Percentiles rank a stretch among this genome's conserved stretches.
These are phyloP conservation scores for Meta bourneti DNA, from an alignment of 2,888 invertebrate genomes.

Conservation along the genomic window DNA sequence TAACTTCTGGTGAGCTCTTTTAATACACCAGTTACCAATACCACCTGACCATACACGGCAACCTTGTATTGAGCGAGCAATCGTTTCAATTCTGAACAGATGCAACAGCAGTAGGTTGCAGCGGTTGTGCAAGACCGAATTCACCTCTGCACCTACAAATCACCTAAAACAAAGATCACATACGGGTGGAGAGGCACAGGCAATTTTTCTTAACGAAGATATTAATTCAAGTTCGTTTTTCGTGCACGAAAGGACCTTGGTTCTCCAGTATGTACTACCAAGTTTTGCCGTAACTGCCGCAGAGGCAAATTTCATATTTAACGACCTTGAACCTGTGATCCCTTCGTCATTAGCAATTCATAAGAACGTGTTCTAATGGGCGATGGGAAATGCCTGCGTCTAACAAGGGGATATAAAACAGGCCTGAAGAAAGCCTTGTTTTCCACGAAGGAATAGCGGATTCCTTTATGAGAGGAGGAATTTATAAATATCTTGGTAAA, in stretches of 20 bases:
- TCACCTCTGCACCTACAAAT: conserved; percentile 27
- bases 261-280: not conserved
- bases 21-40: too few species aligned
- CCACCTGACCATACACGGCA: too few species aligned
- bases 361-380: conserved; percentile 21
- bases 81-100: too few species aligned
- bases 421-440: not conserved
- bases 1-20: too few species aligned
- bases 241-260: conserved; percentile 46
- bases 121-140: not conserved
- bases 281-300: conserved; percentile 8
- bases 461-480: not conserved
- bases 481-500: not conserved
- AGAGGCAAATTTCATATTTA: conserved; percentile 20
- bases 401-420: not conserved
- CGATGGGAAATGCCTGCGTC: conserved; percentile 30
- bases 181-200: conserved; percentile 10
- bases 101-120: too few species aligned
- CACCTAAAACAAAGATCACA: conserved; percentile 12
- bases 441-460: not conserved
- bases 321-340: conserved; percentile 53
- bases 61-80: too few species aligned
- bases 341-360: conserved; percentile 46
- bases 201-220: conserved; percentile 32
- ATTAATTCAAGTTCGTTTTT: conserved; percentile 32